Evolutionary conservation across 2,113 vertebrate species (phyloP), one percentile per base, ranked within the genome.

Genomic region (Capreolus pygargus): DNA sequence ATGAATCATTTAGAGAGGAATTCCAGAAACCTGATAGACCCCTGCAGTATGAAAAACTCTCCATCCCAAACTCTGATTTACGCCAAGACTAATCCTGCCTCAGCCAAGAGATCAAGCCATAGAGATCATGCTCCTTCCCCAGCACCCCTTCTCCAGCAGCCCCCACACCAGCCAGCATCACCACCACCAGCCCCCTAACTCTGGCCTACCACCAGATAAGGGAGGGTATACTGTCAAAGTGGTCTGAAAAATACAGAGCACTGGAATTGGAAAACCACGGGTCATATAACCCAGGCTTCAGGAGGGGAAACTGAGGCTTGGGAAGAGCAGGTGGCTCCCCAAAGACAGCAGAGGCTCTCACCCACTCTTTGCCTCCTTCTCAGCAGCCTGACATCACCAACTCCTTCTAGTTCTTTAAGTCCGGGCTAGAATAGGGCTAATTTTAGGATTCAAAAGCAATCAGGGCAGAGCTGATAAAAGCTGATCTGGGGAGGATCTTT

Each of bases 381-480:
- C 9, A 30, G 28, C 16, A 45, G 57, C n/a, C 33, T 47, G n/a
- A 28, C n/a, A 10, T 50, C 5, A 61, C 16, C 64, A 7, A 33
- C 43, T 27, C n/a, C 21, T 28, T 76, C 91, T 64, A 16, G 39
- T 11, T 76, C 21, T 76, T 21, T 74, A n/a, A 86, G 83, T 36
- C 61, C 39, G 60, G 15, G 28, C 43, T 45, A 50, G 78, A 95
- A 50, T 4, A 91, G 1, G 28, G 43, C 76, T 95, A 76, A 84
- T 96, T 95, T 84, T 58, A 81, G 86, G 19, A 85, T 55, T 67
- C 86, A 89, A 86, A 94, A 36, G 60, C 94, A 96, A 57, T 93
- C 60, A 86, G 83, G 15, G 60, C 7, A 78, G 89, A 82, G 39
- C 55, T 57, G 39, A 82, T 47, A 89, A 89, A 82, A 86, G 33